Evolutionary conservation across 2,797 vertebrate species (phyloP), one percentile per base, ranked within the genome.

Genomic region (Pseudochirops corinnae): DNA sequence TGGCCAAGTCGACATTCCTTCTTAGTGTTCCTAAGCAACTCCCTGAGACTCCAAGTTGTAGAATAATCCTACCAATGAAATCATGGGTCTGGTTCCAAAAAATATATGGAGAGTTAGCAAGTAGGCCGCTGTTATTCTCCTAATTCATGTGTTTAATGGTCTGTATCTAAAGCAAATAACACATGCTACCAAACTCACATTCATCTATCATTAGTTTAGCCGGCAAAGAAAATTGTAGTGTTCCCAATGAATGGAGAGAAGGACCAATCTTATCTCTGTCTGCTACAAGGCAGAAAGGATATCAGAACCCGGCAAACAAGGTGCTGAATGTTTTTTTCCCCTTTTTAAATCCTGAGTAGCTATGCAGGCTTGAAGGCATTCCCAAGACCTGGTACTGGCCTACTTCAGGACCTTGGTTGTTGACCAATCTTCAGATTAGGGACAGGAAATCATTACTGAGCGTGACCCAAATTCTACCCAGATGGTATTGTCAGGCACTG

Each of bases 121-220:
- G 21, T 46, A 55, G 60, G 87, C 18, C 6, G 29, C 62, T 33
- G 91, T 82, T 4, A 62, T 33, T 50, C 55, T 74, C 92, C 87
- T 92, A 4, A 29, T 67, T 96, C 91, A 50, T 33, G 26, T 0
- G 2, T 90, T 92, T 94, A 90, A 74, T 39, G n/a, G 94, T 39
- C 94, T 95, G 90, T 14, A 56, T 74, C 95, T 94, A 58, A 62
- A 95, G 94, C 90, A 46, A 93, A 62, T 26, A 56, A 46, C 9
- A 29, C 0, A 7, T 31, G 58, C 31, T 28, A 94, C 90, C 56
- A 92, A n/a, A 95, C 58, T 33, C 9, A 0, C 58, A 62, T 10
- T 52, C 5, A 52, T 52, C 52, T 52, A 67, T 92, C 91, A 91
- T n/a, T 90, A 31, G 46, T 90, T 94, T 94, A 95, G 90, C 50